Evolutionary conservation across 2,888 invertebrate genomes (phyloP), one percentile per base, ranked within the genome.

Genomic region (Zhengitettix transpicula): DNA sequence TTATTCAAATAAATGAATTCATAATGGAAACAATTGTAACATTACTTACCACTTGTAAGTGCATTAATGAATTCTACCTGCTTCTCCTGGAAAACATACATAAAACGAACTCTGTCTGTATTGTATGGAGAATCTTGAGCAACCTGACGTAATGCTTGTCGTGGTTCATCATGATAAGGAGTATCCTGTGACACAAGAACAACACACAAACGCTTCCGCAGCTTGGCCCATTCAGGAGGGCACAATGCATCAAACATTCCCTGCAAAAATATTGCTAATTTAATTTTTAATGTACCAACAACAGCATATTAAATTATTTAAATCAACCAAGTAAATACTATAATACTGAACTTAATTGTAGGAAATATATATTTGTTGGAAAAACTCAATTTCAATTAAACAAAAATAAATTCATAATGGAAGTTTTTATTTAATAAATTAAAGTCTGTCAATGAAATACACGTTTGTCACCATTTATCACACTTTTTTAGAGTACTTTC

Each of bases 181-280:
- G 71, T 79, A 61, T 82, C 81, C 67, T 81, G 78, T 58, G 87
- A 87, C 66, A 95, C 82, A 66, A 94, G 77, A 69, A 95, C 82
- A 58, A 90, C 82, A 75, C 94, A 84, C 63, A 89, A 74, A 8
- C 82, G 80, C 67, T 87, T 86, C 28, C 84, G 77, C 1, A 83
- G 83, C 60, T 85, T 82, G 65, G 89, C 83, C 82, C 89, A 87
- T 71, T 91, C 91, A 60, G 88, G 84, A 0, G 96, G 96, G 69
- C 96, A 97, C 58, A 96, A 79, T 10, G 85, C 81, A 69, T 92
- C 90, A 67, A 93, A 75, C 65, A 87, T 77, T 58, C 77, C 78
- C 83, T 84, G 71, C 5, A 70, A 68, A 61, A 14, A 65, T 61
- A 58, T 17, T 52, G 16, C 59, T 41, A 40, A 11, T 17, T 12